Conservation (phyloP, 2,888 invertebrate species). For the Dicyrtoma fusca region DNA sequence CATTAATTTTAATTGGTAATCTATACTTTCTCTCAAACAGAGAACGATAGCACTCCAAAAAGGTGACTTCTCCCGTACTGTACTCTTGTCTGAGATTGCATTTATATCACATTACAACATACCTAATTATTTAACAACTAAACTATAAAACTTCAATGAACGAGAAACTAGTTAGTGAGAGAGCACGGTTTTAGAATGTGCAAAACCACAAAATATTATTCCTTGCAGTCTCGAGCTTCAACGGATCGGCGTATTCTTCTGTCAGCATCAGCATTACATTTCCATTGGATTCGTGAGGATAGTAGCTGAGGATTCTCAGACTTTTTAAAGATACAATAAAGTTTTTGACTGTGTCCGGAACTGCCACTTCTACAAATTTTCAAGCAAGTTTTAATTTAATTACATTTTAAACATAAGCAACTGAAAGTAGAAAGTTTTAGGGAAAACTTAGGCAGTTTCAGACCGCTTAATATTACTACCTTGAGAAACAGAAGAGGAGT, state of each 20-base stretch:
- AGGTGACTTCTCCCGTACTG: no score
- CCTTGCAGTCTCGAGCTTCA: neutral
- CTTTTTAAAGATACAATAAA: neutral
- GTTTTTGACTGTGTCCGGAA: constrained; percentile 8
- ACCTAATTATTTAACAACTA: no score
- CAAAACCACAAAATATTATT: constrained; percentile 10
- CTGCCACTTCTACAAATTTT: constrained; percentile 5
- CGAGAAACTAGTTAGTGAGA: no score
- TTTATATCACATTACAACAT: no score
- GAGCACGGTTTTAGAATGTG: neutral
- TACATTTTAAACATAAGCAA: neutral
- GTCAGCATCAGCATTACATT: neutral
- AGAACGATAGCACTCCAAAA: no score
- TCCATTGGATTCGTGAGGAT: neutral
- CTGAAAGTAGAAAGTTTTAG: neutral
- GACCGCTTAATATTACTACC: neutral
- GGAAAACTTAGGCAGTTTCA: neutral
- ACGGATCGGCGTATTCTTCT: neutral
- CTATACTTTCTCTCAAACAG: no score
- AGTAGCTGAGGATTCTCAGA: neutral
- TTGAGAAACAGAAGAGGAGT: neutral
- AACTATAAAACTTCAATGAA: no score
- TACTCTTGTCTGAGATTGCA: no score
- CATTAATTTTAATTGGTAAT: no score
- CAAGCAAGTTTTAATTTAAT: neutral